Evolutionary conservation across 2,888 invertebrate species (phyloP), one percentile per base, ranked within the genome.

Genomic region (Ypsolopha scabrella): DNA sequence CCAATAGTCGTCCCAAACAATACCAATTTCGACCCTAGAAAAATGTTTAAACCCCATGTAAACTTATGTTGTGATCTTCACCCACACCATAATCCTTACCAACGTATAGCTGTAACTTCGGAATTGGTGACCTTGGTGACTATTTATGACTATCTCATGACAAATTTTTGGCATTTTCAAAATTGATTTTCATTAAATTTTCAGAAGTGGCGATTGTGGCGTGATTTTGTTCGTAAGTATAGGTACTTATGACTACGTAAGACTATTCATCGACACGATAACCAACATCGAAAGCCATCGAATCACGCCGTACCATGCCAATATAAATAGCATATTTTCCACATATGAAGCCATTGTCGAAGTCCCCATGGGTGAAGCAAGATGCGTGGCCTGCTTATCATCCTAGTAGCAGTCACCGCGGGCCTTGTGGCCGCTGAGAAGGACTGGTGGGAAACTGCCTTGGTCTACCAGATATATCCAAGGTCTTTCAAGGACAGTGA

Each of bases 401-500:
- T 59, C 8, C 10, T 56, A 33, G 9, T 61, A 41, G 46, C 57
- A 36, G 55, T 54, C 43, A 45, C 53, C 11, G 50, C 59, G 10
- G 55, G 55, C 1, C 55, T 55, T 6, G 61, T 57, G n/a, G 51
- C 53, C 51, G 52, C 57, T 1, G 72, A 66, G 36, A 59, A 64
- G 33, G 88, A 90, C 55, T 95, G 95, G 95, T 94, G 92, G 90
- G 87, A 92, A 64, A 90, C 89, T n/a, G 88, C 90, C 1, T 85
- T 91, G 6, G 83, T 93, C 54, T 95, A 95, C 73, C 93, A 94
- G 74, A 90, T 94, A 51, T 92, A 93, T 67, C 91, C 93, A 0
- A 85, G 91, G 54, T 92, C 94, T 0, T 95, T 91, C 78, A 89
- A 88, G 65, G 96, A 96, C 70, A 89, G 89, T 53, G 71, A 92